Evolutionary conservation across 2,888 invertebrate species (phyloP).

Genomic region (Ochlodes sylvanus): DNA sequence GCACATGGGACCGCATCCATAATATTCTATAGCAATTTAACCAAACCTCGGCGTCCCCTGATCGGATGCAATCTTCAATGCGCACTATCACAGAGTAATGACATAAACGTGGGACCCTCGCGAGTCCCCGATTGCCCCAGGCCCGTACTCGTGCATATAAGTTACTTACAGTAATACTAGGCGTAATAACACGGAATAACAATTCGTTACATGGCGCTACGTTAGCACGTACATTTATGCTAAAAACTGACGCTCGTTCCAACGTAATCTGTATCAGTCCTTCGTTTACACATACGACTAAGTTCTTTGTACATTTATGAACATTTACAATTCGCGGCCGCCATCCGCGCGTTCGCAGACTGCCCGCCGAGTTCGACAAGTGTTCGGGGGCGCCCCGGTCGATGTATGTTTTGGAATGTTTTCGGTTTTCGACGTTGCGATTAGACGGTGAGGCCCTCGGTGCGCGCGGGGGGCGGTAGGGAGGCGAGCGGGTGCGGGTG

Average conservation of each 20-base stretch:
- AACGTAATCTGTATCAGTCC: slow-evolving; percentile 59
- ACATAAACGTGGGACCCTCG: slow-evolving; percentile 77
- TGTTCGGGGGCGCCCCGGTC: slow-evolving; percentile 22
- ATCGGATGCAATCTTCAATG: slow-evolving; percentile 67
- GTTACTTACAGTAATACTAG: slow-evolving; percentile 79
- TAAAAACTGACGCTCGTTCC: slow-evolving; percentile 61
- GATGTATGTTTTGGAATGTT: slow-evolving; percentile 66
- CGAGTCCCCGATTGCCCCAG: slow-evolving; percentile 81
- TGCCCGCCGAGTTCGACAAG: slow-evolving; percentile 40
- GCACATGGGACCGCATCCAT: slow-evolving; percentile 72
- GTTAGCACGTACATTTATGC: slow-evolving; percentile 66
- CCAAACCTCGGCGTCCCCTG: slow-evolving; percentile 46
- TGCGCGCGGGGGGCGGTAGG: slow-evolving; percentile 86
- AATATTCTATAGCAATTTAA: slow-evolving; percentile 50
- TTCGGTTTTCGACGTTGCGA: slow-evolving; percentile 50
- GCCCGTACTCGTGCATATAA: slow-evolving; percentile 82
- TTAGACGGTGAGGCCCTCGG: slow-evolving; percentile 91
- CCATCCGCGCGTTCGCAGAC: slow-evolving; percentile 41
- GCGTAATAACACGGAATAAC: slow-evolving; percentile 79
- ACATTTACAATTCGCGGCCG: slow-evolving; percentile 54
- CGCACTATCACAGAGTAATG: slow-evolving; percentile 85
- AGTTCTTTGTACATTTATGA: slow-evolving; percentile 68
- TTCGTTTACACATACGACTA: slow-evolving; percentile 45
- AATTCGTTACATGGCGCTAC: slow-evolving; percentile 76
- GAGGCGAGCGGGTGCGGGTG: slow-evolving; percentile 81